A percentile compares a stretch with the other conserved stretches of the same genome.
Evolutionary conservation across 2,113 vertebrate species (phyloP).

Genomic region (Myotis lucifugus): DNA sequence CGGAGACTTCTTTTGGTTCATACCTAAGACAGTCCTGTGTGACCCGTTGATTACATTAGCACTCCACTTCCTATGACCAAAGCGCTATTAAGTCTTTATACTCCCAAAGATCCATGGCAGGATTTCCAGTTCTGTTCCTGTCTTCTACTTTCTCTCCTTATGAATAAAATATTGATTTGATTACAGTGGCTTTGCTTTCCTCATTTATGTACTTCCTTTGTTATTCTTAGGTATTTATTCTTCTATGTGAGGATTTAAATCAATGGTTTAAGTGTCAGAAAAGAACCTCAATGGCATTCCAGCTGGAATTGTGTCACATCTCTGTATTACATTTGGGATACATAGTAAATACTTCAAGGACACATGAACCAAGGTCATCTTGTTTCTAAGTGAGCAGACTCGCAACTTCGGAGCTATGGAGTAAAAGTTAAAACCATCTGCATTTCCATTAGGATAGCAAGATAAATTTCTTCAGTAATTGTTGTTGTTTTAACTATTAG

Average conservation of each 20-base stretch:
- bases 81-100: not conserved
- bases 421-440: not conserved
- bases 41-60: not conserved
- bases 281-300: not conserved
- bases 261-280: not conserved
- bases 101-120: not conserved
- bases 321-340: not conserved
- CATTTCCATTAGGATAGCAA: not conserved
- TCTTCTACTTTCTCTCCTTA: not conserved
- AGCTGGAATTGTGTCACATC: not conserved
- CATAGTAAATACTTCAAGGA: not conserved
- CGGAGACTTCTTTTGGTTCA: not conserved
- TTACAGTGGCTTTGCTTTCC: not conserved
- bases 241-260: not conserved
- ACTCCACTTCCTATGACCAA: too few species aligned
- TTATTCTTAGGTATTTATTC: not conserved
- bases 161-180: not conserved
- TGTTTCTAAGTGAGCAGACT: not conserved
- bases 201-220: not conserved
- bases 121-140: not conserved
- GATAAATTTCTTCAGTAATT: not conserved
- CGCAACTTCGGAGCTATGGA: not conserved
- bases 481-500: not conserved
- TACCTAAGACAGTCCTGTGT: not conserved
- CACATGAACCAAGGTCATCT: not conserved